Base-by-base conservation (phyloP, 64 coral and sea anemone genomes). In the Actinia tenebrosa region DNA sequence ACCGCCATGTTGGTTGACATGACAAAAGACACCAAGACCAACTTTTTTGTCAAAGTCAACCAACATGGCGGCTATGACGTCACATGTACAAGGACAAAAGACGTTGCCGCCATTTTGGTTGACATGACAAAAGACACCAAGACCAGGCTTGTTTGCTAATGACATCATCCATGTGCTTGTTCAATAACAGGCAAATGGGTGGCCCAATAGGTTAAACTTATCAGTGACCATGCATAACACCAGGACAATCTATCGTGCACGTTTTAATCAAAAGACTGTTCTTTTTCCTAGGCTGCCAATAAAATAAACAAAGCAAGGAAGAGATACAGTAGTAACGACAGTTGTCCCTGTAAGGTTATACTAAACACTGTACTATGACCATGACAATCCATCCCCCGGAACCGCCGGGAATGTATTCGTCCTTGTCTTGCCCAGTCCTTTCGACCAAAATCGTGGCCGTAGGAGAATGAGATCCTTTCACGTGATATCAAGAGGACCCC, bases 261-360 rank as follows among this genome's bases (percentile, higher is more conserved):
- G 7, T 50, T 45, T 45, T 81, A 81, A 81, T 81, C 2, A 14
- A 50, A 18, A 79, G 53, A 81, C 43, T 50, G 45, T 45, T 61
- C 23, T 85, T 60, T 85, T 85, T 85, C 53, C 43, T 64, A 85
- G 83, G 83, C 83, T 85, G 83, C 83, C 30, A 64, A 63, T 16
- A 55, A 61, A 64, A 85, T 85, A 45, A 61, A 85, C 60, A 85
- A 85, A 85, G 83, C 83, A 85, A 85, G 42, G 83, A 85, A 62
- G 42, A 85, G 6, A 61, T 85, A 59, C 60, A 59, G 56, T 85
- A 59, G 26, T 85, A 81, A 45, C 14, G 79, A 81, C 4, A 37
- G 22, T 81, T 81, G 79, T 53, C 79, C 79, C 19, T 81, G 79
- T 53, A 50, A 53, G 18, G 79, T 53, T 17, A 50, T 81, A 53